Percentiles rank a stretch among this genome's conserved stretches.
These are phyloP conservation scores for Galbula dea DNA, from an alignment of 2,113 vertebrate genomes.

Conservation along the genomic window DNA sequence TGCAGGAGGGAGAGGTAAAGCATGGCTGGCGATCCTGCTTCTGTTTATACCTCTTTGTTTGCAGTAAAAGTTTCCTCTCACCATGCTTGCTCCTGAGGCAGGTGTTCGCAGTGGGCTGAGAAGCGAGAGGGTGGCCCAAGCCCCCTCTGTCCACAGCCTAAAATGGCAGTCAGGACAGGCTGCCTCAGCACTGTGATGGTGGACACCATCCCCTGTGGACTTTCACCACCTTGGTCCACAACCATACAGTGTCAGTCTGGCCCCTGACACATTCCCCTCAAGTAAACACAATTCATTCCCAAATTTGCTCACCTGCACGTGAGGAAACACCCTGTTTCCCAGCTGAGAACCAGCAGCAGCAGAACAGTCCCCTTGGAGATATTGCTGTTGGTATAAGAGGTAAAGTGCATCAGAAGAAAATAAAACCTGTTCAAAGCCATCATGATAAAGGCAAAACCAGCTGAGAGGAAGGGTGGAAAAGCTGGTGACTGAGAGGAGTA, in stretches of 20 bases:
- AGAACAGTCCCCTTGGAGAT: rapidly evolving
- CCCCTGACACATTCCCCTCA: not conserved
- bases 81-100: not conserved
- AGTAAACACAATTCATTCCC: not conserved
- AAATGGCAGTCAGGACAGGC: not conserved
- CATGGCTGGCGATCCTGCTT: not conserved
- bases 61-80: not conserved
- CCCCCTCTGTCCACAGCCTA: not conserved
- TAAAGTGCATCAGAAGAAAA: not conserved
- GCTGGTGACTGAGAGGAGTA: not conserved
- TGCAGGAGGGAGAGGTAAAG: not conserved
- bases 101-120: not conserved
- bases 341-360: not conserved
- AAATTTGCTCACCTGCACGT: not conserved
- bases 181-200: rapidly evolving
- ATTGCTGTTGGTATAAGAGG: rapidly evolving
- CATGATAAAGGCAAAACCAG: not conserved
- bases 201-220: not conserved
- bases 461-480: not conserved
- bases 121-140: not conserved
- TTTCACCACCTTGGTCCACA: not conserved
- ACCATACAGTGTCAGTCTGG: not conserved
- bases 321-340: not conserved
- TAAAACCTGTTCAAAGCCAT: not conserved
- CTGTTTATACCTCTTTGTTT: not conserved